Evolutionary conservation across 2,888 invertebrate species (phyloP).

Genomic region (Ophion ventricosus): DNA sequence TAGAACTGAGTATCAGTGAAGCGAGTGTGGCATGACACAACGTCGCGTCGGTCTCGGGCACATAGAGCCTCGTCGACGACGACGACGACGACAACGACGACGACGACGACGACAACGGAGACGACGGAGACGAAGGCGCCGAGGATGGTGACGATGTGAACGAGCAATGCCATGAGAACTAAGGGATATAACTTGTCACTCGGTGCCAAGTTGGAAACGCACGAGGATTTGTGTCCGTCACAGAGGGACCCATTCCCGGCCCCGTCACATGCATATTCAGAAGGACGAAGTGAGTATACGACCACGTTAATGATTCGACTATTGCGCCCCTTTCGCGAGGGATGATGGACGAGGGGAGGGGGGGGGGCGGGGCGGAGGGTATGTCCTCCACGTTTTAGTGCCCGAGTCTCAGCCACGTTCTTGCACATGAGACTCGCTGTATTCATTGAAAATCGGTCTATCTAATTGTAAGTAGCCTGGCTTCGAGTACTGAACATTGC

Average conservation of each 20-base stretch:
- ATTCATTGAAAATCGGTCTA: too few relatives aligned
- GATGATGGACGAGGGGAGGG: too few relatives aligned
- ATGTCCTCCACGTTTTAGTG: slow-evolving; percentile 34
- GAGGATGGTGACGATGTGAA: slow-evolving; percentile 26
- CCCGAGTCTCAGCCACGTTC: background rate
- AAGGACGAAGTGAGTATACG: slow-evolving; percentile 21
- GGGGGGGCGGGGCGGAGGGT: too few relatives aligned
- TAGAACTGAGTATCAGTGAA: slow-evolving; percentile 54
- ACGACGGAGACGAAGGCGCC: slow-evolving; percentile 41
- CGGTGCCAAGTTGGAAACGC: slow-evolving; percentile 62
- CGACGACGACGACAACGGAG: slow-evolving; percentile 32
- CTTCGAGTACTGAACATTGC: too few relatives aligned
- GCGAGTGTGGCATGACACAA: slow-evolving; percentile 53
- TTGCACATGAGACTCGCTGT: too few relatives aligned
- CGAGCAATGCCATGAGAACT: slow-evolving; percentile 53
- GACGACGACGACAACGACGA: background rate
- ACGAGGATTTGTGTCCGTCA: slow-evolving; percentile 64
- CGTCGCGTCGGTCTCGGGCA: slow-evolving; percentile 23
- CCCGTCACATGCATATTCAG: slow-evolving; percentile 60
- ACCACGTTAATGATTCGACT: slow-evolving; percentile 59
- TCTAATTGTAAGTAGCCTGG: too few relatives aligned
- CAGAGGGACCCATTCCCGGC: slow-evolving; percentile 42
- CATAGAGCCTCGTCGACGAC: slow-evolving; percentile 5
- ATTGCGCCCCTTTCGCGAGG: slow-evolving; percentile 32
- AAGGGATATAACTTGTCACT: slow-evolving; percentile 64